Evolutionary conservation across 2,113 vertebrate genomes (phyloP).

Genomic region (Chlamydotis undulata): DNA sequence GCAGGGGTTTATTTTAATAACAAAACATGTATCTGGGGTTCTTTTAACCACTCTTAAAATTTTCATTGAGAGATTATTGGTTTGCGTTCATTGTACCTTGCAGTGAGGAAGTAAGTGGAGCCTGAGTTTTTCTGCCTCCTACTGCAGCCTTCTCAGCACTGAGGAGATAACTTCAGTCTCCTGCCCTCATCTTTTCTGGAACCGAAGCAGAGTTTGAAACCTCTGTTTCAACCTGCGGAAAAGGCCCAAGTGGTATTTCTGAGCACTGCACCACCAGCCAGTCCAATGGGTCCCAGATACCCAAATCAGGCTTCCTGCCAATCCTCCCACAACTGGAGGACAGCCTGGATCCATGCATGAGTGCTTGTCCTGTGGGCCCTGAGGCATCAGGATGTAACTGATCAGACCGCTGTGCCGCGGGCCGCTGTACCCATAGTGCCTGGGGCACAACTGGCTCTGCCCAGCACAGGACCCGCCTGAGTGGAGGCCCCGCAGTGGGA

Average conservation of each 20-base stretch:
- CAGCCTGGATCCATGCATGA: background rate
- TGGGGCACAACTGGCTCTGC: background rate
- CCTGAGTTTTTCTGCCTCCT: background rate
- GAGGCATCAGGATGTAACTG: background rate
- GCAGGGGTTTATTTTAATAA: slow-evolving; percentile 5
- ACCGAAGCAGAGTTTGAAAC: background rate
- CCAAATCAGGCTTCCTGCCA: background rate
- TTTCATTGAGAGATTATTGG: background rate
- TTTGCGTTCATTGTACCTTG: background rate
- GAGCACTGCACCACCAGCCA: background rate
- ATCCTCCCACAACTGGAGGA: background rate
- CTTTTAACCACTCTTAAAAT: background rate
- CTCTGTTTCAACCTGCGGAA: background rate
- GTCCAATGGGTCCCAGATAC: background rate
- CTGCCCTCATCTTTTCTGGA: background rate
- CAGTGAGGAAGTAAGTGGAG: background rate
- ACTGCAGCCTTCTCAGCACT: background rate
- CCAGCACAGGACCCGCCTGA: background rate
- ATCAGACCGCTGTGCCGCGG: background rate
- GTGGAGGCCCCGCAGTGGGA: rapidly evolving
- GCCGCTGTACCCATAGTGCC: background rate
- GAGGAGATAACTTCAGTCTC: background rate
- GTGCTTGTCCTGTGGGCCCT: background rate
- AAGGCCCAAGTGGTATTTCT: background rate
- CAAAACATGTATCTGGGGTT: background rate